phyloP scores from a whole-genome alignment of 2,113 vertebrate species.

The Ceyx margarethae region DNA sequence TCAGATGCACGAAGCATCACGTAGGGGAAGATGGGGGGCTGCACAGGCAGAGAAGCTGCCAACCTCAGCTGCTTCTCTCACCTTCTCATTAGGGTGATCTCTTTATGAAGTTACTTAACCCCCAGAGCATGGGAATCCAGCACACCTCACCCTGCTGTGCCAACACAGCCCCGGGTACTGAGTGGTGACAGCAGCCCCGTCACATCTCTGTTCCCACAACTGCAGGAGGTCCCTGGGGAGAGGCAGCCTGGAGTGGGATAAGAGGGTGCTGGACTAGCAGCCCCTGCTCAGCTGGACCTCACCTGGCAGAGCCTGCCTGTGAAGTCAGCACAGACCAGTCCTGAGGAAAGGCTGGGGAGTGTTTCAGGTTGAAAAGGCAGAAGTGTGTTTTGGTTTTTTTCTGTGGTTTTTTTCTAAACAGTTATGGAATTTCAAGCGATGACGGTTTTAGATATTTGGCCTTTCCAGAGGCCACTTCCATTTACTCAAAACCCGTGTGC shows the following conservation, averaged over 20 bases:
- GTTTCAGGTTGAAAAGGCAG: background rate
- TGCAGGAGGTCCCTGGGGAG: background rate
- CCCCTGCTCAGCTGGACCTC: background rate
- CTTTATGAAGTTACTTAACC: background rate
- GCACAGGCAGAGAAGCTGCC: background rate
- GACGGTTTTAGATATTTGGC: background rate
- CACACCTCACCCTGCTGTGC: background rate
- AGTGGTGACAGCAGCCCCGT: background rate
- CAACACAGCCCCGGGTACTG: accelerated
- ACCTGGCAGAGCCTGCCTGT: background rate
- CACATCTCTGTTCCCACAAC: background rate
- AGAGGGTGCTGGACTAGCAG: background rate
- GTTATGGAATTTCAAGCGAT: background rate
- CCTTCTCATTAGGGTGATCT: background rate
- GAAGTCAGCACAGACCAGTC: background rate
- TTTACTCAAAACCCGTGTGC: background rate
- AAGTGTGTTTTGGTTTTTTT: background rate
- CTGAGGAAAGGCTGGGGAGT: background rate
- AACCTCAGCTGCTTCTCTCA: background rate
- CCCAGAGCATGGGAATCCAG: background rate
- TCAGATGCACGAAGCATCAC: background rate
- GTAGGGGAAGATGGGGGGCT: background rate
- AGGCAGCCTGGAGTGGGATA: background rate
- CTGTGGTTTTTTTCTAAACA: background rate
- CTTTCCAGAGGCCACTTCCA: background rate